A percentile compares a stretch with the other conserved stretches of the same genome.
phyloP scores from a whole-genome alignment of 2,113 vertebrate species.

The Ceuthmochares aereus region DNA sequence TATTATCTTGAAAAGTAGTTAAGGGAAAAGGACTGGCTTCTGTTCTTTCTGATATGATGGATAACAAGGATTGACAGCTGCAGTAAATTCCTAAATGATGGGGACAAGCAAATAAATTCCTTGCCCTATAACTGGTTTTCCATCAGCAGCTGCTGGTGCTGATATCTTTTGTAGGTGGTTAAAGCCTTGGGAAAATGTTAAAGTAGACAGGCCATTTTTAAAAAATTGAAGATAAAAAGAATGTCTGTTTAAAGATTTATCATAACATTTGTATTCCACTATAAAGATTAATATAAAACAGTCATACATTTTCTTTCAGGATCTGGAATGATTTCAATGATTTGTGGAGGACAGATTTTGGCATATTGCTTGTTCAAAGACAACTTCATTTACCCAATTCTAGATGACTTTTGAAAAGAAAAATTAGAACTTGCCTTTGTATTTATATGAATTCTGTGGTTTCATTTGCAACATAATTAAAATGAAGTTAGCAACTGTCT shows the following conservation, averaged over 20 bases:
- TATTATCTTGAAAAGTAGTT: not conserved
- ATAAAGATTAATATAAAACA: not conserved
- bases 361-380: conserved; percentile 88
- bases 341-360: conserved; percentile 86
- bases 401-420: conserved; percentile 85
- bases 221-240: not conserved
- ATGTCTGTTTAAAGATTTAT: not conserved
- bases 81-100: not conserved
- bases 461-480: not conserved
- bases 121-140: not conserved
- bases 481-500: not conserved
- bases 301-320: conserved; percentile 75
- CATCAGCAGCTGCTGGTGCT: not conserved
- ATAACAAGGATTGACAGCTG: not conserved
- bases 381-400: conserved; percentile 88
- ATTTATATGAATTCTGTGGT: not conserved
- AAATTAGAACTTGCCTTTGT: not conserved
- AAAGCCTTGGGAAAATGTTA: not conserved
- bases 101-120: not conserved
- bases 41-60: not conserved
- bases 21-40: not conserved
- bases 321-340: conserved; percentile 87
- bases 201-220: not conserved
- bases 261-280: not conserved
- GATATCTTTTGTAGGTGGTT: not conserved